Percentiles rank a stretch among this genome's conserved stretches.
Evolutionary conservation across 1,140 invertebrate genomes (phyloP).

Genomic region (Heliconius congener): DNA sequence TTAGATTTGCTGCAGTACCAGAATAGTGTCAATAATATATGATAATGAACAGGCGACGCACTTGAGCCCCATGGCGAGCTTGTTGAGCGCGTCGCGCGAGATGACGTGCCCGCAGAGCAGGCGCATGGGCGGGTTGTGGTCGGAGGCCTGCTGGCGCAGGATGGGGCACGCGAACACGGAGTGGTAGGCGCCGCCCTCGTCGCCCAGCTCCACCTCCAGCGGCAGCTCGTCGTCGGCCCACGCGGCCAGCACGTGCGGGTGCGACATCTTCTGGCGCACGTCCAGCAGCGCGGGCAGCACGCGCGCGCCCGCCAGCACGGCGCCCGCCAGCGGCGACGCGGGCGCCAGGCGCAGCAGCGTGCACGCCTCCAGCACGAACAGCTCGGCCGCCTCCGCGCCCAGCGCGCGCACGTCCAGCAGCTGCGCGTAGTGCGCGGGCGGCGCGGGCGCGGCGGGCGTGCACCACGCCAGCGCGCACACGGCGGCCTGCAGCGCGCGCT

Average conservation of each 20-base stretch:
- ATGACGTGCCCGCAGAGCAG: slow-evolving; percentile 99
- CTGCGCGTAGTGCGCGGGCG: slow-evolving; percentile 57
- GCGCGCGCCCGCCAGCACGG: slow-evolving; percentile 92
- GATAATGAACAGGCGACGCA: slow-evolving; percentile 70
- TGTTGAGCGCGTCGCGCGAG: slow-evolving; percentile 97
- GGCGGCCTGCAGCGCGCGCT: slow-evolving; percentile 67
- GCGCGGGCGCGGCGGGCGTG: slow-evolving; percentile 54
- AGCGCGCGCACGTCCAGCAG: slow-evolving; percentile 61
- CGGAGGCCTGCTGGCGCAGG: slow-evolving; percentile 96
- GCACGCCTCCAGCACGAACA: slow-evolving; percentile 96
- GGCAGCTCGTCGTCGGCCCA: slow-evolving; percentile 99
- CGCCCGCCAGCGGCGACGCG: slow-evolving; percentile 88
- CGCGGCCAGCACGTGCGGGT: slow-evolving; percentile 95
- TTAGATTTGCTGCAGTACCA: no score
- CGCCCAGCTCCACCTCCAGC: slow-evolving; percentile 84
- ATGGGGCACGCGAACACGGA: slow-evolving; percentile 99
- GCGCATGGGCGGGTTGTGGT: slow-evolving; percentile 98
- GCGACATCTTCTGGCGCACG: slow-evolving; percentile 97
- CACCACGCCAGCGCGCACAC: slow-evolving; percentile 73
- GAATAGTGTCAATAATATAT: no score
- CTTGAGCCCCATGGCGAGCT: slow-evolving; percentile 96
- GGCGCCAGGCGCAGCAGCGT: slow-evolving; percentile 89
- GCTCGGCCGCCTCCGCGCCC: slow-evolving; percentile 88
- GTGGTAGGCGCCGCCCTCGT: slow-evolving; percentile 94
- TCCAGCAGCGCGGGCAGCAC: slow-evolving; percentile 96